Base-by-base conservation (phyloP, 2,888 invertebrate species). In the Leuctra nigra region DNA sequence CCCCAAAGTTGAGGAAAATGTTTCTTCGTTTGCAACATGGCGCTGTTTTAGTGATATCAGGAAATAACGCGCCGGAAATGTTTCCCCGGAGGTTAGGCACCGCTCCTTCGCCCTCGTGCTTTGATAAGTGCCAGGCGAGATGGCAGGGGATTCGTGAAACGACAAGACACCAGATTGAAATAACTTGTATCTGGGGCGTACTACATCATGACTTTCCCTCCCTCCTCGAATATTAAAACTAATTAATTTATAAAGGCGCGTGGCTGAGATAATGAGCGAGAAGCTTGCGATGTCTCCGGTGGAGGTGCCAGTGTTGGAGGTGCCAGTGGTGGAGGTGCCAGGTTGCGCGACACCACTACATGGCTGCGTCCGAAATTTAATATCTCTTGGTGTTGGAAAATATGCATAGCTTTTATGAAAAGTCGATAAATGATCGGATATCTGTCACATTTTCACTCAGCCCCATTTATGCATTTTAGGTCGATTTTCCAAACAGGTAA, bases 181-280 rank as follows among this genome's bases (percentile, higher is more conserved):
- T 50, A 33, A 50, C 50, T 16, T 50, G 50, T 33, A 50, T 33
- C 50, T 50, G 11, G 50, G 50, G 33, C 18, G 33, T 50, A 35
- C 50, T 50, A 18, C 14, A 50, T 50, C 50, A 50, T 22, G 22
- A 18, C n/a, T n/a, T n/a, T 33, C n/a, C n/a, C 44, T 23, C 9
- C 44, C 23, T 20, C 44, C 39, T 11, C n/a, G 50, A 33, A 50
- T 50, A 50, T 50, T 50, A 50, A 47, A 50, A 35, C 35, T 50
- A 50, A 50, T 50, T 50, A 50, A 50, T 50, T 33, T 50, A 50
- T 50, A 50, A 33, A 50, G 50, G 29, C 11, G 11, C 29, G 29
- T 11, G 29, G 29, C 11, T 29, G 6, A 29, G 29, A 29, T 6
- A 29, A 11, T 29, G 29, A 7, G 29, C 29, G 29, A 29, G 11